Conservation (phyloP, 2,113 vertebrate genomes). For the Scomber colias region DNA sequence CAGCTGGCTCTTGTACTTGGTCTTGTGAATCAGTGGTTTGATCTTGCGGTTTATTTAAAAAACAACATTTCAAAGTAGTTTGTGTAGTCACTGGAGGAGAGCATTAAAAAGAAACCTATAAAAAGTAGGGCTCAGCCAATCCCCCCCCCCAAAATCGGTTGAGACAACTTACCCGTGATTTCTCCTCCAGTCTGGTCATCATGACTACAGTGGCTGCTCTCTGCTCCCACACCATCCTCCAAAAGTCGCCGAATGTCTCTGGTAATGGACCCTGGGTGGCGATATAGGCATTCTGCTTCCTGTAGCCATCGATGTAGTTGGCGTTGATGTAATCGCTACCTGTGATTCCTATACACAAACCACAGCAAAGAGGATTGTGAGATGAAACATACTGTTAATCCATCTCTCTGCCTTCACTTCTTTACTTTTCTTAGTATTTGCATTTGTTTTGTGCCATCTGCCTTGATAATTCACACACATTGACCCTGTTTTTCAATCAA, state of each 20-base stretch:
- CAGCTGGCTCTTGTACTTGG: slow-evolving; percentile 13
- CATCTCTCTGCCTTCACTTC: neutral
- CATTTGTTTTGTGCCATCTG: slow-evolving; percentile 36
- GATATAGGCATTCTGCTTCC: slow-evolving; percentile 98
- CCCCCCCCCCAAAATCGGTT: neutral
- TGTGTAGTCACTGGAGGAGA: neutral
- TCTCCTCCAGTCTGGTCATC: slow-evolving; percentile 99
- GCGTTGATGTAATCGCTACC: slow-evolving; percentile 98
- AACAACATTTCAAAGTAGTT: neutral
- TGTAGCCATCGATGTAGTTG: slow-evolving; percentile 98
- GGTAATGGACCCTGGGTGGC: slow-evolving; percentile 96
- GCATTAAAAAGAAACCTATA: neutral
- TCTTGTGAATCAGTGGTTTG: slow-evolving; percentile 26
- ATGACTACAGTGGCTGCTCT: slow-evolving; percentile 96
- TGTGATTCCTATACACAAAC: slow-evolving; percentile 88
- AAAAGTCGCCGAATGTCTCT: slow-evolving; percentile 98
- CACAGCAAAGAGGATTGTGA: neutral
- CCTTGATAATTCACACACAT: slow-evolving; percentile 34
- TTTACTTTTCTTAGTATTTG: neutral
- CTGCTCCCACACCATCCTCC: slow-evolving; percentile 99
- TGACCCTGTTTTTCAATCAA: slow-evolving; percentile 38
- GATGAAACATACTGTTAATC: neutral
- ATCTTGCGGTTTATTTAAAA: slow-evolving; percentile 35
- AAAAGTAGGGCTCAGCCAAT: neutral
- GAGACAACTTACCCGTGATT: slow-evolving; percentile 90